These are phyloP conservation scores for Epirrhoe alternata DNA, from an alignment of 2,888 invertebrate species.

Conservation along the genomic window DNA sequence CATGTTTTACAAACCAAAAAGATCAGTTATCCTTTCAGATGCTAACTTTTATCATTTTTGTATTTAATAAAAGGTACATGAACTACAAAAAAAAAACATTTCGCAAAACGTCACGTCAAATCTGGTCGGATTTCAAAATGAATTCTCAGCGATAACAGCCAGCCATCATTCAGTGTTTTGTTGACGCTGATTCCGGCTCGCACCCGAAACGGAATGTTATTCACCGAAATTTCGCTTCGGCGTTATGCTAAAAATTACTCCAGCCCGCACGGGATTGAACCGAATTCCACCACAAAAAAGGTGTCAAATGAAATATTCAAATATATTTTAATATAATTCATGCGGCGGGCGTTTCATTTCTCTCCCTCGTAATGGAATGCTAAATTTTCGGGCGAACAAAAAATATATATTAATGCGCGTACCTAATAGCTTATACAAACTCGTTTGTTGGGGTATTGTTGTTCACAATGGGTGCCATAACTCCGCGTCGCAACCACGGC, in stretches of 20 bases:
- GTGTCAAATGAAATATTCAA: conserved; percentile 86
- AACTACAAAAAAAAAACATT: conserved; percentile 4
- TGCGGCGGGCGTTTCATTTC: conserved; percentile 86
- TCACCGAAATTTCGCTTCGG: conserved; percentile 79
- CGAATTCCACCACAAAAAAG: conserved; percentile 83
- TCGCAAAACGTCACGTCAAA: conserved; percentile 46
- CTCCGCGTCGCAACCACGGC: conserved; percentile 84
- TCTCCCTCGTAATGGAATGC: conserved; percentile 86
- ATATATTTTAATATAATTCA: conserved; percentile 86
- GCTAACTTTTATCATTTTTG: background rate
- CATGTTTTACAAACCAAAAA: too few relatives aligned
- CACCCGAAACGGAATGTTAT: conserved; percentile 84
- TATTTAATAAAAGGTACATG: background rate
- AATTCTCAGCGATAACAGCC: conserved; percentile 70
- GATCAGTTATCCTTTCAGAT: too few relatives aligned
- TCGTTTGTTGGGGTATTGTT: conserved; percentile 85
- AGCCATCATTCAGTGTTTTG: conserved; percentile 79
- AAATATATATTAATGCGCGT: conserved; percentile 86
- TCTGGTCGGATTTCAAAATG: conserved; percentile 69
- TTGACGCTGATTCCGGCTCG: conserved; percentile 81
- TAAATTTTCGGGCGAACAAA: conserved; percentile 85
- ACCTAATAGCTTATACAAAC: conserved; percentile 86
- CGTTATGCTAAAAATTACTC: conserved; percentile 83
- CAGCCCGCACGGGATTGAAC: conserved; percentile 79
- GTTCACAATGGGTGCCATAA: conserved; percentile 85